phyloP scores from a whole-genome alignment of 2,113 vertebrate species.

The Hypocryptadius cinnamomeus region DNA sequence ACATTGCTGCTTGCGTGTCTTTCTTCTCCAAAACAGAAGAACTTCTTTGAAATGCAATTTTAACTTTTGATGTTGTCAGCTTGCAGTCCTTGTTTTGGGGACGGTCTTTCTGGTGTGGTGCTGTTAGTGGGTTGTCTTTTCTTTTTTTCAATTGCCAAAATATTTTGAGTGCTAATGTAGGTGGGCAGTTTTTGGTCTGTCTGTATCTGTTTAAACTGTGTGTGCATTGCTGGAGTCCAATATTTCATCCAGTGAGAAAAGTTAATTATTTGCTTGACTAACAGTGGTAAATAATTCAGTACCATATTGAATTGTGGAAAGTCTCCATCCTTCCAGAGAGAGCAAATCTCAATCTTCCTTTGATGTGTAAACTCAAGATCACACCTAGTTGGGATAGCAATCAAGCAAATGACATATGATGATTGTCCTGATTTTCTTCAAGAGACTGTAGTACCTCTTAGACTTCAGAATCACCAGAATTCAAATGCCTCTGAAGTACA shows the following conservation, averaged over 20 bases:
- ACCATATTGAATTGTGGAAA: not conserved
- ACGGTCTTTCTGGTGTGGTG: not conserved
- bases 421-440: not conserved
- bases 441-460: not conserved
- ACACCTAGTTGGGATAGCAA: not conserved
- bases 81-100: not conserved
- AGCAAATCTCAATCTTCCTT: not conserved
- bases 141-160: not conserved
- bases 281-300: not conserved
- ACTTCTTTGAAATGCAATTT: not conserved
- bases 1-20: not conserved
- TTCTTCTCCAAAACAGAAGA: not conserved
- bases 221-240: not conserved
- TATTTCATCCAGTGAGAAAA: not conserved
- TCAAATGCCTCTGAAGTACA: not conserved
- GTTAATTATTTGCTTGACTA: not conserved
- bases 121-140: not conserved
- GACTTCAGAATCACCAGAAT: not conserved
- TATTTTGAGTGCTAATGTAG: not conserved
- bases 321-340: not conserved
- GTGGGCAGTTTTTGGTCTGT: not conserved
- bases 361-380: not conserved
- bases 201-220: not conserved
- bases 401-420: not conserved
- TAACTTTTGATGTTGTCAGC: not conserved